phyloP scores from a whole-genome alignment of 2,797 vertebrate genomes.

The Pelochelys cantorii region DNA sequence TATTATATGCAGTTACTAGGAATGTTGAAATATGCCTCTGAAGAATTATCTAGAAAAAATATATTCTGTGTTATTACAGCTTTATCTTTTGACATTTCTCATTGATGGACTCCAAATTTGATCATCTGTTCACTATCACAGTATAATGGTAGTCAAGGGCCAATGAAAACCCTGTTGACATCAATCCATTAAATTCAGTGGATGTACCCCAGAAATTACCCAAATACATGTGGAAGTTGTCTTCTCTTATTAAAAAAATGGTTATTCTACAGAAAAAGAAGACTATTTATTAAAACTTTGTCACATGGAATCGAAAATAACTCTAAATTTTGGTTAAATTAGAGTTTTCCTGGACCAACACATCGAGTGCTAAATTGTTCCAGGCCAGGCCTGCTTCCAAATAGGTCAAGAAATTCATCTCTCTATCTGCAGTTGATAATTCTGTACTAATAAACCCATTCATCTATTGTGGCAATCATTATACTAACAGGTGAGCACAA shows the following conservation, averaged over 20 bases:
- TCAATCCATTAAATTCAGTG: background rate
- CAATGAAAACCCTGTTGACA: background rate
- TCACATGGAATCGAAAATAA: background rate
- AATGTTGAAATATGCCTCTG: background rate
- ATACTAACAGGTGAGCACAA: background rate
- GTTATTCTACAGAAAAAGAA: background rate
- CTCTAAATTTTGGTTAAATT: background rate
- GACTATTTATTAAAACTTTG: background rate
- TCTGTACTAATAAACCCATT: background rate
- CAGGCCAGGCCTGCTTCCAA: background rate
- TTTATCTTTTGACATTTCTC: background rate
- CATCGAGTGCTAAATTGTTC: rapidly evolving
- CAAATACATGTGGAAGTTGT: background rate
- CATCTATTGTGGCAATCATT: background rate
- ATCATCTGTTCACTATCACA: background rate
- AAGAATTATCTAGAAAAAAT: background rate
- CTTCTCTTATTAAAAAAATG: background rate
- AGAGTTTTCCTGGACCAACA: background rate
- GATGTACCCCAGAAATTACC: background rate
- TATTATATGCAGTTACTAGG: background rate
- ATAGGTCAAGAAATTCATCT: background rate
- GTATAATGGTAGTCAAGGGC: background rate
- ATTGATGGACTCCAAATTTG: background rate
- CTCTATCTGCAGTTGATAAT: background rate
- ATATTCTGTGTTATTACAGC: background rate